Conservation (phyloP, 1,140 invertebrate genomes). For the Lethrus apterus region DNA sequence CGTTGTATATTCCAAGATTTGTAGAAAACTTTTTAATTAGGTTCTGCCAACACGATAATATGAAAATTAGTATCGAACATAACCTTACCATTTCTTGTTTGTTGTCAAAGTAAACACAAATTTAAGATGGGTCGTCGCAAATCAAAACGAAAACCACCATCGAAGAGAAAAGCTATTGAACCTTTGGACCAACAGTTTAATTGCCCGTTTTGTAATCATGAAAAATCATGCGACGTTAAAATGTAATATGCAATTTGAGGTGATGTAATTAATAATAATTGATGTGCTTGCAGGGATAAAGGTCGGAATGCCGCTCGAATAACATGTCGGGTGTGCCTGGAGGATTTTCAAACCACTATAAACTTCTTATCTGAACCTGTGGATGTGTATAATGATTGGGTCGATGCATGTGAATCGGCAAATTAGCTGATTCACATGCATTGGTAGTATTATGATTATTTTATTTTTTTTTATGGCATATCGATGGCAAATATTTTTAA, state of each 20-base stretch:
- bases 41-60: no score
- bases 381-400: slow-evolving; percentile 99
- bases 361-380: slow-evolving; percentile 95
- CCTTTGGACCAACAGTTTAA: slow-evolving; percentile 95
- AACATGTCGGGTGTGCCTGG: slow-evolving; percentile 88
- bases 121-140: slow-evolving; percentile 86
- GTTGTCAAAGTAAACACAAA: no score
- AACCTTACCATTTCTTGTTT: no score
- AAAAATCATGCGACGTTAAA: slow-evolving; percentile 99
- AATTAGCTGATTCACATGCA: no score
- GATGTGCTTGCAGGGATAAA: slow-evolving; percentile 74
- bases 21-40: neutral
- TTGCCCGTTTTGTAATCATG: slow-evolving; percentile 99
- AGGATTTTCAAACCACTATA: slow-evolving; percentile 95
- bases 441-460: slow-evolving; percentile 2
- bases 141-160: slow-evolving; percentile 93
- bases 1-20: no score
- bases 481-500: no score
- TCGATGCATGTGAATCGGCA: slow-evolving; percentile 93
- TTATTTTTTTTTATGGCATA: no score
- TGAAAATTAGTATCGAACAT: no score
- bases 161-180: slow-evolving; percentile 89
- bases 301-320: slow-evolving; percentile 86
- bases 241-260: slow-evolving; percentile 63
- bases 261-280: slow-evolving; percentile 1